Base-by-base conservation (phyloP, 2,888 invertebrate species). In the Eupithecia subumbrata region DNA sequence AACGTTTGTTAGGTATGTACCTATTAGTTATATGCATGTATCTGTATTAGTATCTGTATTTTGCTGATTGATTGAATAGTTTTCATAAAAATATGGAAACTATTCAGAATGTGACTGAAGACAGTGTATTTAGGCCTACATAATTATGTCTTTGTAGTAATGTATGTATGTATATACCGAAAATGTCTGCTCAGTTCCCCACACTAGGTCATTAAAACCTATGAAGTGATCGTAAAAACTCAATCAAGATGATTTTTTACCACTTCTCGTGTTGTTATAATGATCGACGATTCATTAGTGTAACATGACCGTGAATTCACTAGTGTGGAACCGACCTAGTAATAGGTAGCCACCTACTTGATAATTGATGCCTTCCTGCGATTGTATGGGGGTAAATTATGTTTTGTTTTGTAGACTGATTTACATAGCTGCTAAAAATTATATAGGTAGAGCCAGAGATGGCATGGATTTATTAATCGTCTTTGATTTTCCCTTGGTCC, bases 291-390 rank as follows among this genome's bases (percentile, higher is more conserved):
- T 43, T 22, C 12, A 68, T 70, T 34, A 43, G 5, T 30, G 2
- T n/a, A 25, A 74, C 60, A 69, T 76, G 91, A 81, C 91, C 92
- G 82, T 92, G 92, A 92, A 90, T 91, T 89, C 89, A 73, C 71
- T 79, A 79, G 79, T 82, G 83, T 84, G 82, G 79, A 80, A 76
- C 82, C 80, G 82, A 81, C 83, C 83, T 84, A 84, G 83, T 85
- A 84, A 83, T 84, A 84, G 83, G 80, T 85, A 22, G 12, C 45
- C 45, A 45, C 52, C 11, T 30, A 84, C 82, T 76, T 82, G 81
- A 81, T 89, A 90, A 90, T 90, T 87, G 79, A 77, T 76, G 76
- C 78, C 85, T 91, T 90, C 90, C 89, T 84, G 82, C 85, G 80
- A 89, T 90, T 91, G 90, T 90, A 75, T 40, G 78, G 72, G 52